These are phyloP conservation scores for Cyrtodaria siliqua DNA, from an alignment of 2,888 invertebrate genomes.

Conservation along the genomic window DNA sequence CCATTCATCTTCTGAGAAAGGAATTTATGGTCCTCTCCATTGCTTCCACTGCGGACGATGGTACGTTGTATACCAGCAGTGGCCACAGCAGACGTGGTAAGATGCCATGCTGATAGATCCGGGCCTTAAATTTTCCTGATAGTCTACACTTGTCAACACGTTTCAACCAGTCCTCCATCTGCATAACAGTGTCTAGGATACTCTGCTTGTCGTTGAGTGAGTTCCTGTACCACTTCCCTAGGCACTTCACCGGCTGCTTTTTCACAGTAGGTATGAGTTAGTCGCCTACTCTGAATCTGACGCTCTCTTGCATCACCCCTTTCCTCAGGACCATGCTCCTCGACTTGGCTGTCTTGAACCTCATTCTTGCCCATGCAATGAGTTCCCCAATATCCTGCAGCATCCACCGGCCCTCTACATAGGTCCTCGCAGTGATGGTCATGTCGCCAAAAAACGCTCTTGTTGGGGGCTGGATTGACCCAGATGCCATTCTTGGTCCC, in stretches of 20 bases:
- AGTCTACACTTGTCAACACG: too few relatives aligned
- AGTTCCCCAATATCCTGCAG: neutral
- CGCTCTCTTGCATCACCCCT: conserved; percentile 14
- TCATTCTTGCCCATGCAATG: conserved; percentile 23
- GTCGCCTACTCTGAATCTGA: conserved; percentile 19
- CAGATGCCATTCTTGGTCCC: conserved; percentile 5
- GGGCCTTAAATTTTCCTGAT: neutral
- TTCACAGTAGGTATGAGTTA: conserved; percentile 28
- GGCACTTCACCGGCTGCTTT: conserved; percentile 38
- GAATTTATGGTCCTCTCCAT: too few relatives aligned
- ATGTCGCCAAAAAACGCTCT: too few relatives aligned
- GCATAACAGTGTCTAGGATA: conserved; percentile 6
- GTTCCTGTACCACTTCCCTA: conserved; percentile 9
- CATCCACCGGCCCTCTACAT: too few relatives aligned
- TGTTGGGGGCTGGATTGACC: conserved; percentile 26
- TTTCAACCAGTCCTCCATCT: conserved; percentile 22
- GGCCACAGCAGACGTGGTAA: conserved; percentile 16
- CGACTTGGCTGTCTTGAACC: conserved; percentile 30
- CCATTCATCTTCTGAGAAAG: too few relatives aligned
- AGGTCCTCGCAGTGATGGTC: too few relatives aligned
- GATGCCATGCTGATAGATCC: conserved; percentile 19
- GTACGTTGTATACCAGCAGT: too few relatives aligned
- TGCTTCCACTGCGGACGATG: neutral
- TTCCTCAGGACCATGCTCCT: conserved; percentile 36
- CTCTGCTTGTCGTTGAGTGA: neutral